Base-by-base conservation (phyloP, 2,797 vertebrate species). In the Taeniopygia guttata region DNA sequence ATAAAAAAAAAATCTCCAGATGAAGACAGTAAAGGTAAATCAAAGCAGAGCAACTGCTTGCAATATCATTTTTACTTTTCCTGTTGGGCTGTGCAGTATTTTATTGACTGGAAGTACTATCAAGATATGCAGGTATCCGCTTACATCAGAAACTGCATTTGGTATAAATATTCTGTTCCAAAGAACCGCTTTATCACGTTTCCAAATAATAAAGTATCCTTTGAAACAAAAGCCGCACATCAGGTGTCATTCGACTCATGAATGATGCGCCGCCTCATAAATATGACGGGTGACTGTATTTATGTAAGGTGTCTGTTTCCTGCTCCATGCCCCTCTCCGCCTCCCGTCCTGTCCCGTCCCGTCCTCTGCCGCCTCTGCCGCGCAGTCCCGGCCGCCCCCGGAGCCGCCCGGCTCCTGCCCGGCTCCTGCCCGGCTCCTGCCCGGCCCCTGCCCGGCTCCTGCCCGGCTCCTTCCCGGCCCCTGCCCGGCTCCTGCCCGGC, bases 11-110 rank as follows among this genome's bases (percentile, higher is more conserved):
- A 26, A 40, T 34, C 68, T 96, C 87, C 89, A 95, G 91, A 95
- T 95, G 93, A 95, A 87, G 69, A 91, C 62, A 68, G 89, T 95
- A 96, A 93, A 95, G 93, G 91, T 91, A 96, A 96, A 95, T 92
- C 87, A 96, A 95, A 95, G 93, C 66, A 89, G 62, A 92, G 17
- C 73, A 89, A 91, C 92, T 78, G 89, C 89, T 87, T 78, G 92
- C 89, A 83, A 93, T 94, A 95, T 58, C 81, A 85, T 55, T 95
- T 85, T 58, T 74, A 90, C 87, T 95, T 85, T 92, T 93, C 89
- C 76, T 94, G 46, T 83, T 68, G 78, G 67, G 27, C 92, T 87
- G 68, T 2, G 0, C 64, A 54, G 49, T 74, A 64, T 95, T 91
- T 94, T 52, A 89, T 70, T 4, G 32, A 84, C 36, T 87, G 68